These are phyloP conservation scores for Battus philenor DNA, from an alignment of 1,140 invertebrate genomes.

Conservation along the genomic window DNA sequence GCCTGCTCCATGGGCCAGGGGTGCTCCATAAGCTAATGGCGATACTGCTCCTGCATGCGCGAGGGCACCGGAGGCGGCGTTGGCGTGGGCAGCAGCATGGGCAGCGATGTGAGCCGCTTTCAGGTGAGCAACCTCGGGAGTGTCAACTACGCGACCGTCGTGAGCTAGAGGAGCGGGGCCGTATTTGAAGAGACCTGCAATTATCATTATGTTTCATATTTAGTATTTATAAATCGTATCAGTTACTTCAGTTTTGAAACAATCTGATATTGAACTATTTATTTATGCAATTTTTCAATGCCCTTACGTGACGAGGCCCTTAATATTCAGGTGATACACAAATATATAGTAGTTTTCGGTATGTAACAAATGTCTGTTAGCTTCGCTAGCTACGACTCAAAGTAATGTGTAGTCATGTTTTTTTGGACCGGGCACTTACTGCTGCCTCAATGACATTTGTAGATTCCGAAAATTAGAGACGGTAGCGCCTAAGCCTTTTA, in stretches of 20 bases:
- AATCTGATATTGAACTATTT: background rate
- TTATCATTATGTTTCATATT: background rate
- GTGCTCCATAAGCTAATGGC: conserved; percentile 32
- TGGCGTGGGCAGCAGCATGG: conserved; percentile 69
- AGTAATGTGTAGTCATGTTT: too few relatives aligned
- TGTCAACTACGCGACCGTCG: conserved; percentile 77
- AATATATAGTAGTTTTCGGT: too few relatives aligned
- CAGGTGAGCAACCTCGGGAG: conserved; percentile 75
- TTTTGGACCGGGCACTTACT: too few relatives aligned
- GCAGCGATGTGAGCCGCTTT: conserved; percentile 76
- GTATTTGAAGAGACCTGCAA: conserved; percentile 61
- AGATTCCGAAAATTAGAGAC: too few relatives aligned
- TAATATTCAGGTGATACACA: too few relatives aligned
- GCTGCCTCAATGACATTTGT: too few relatives aligned
- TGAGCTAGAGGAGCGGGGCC: conserved; percentile 77
- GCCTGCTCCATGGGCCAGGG: conserved; percentile 36
- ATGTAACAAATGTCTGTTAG: too few relatives aligned
- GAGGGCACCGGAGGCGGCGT: conserved; percentile 66
- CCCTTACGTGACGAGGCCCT: too few relatives aligned
- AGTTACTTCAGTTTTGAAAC: too few relatives aligned
- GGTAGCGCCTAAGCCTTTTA: too few relatives aligned
- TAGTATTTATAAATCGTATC: background rate
- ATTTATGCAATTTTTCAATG: too few relatives aligned
- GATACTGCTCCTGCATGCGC: conserved; percentile 42
- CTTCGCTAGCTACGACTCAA: too few relatives aligned